These are phyloP conservation scores for Notolabrus celidotus DNA, from an alignment of 2,797 vertebrate genomes.

Conservation along the genomic window DNA sequence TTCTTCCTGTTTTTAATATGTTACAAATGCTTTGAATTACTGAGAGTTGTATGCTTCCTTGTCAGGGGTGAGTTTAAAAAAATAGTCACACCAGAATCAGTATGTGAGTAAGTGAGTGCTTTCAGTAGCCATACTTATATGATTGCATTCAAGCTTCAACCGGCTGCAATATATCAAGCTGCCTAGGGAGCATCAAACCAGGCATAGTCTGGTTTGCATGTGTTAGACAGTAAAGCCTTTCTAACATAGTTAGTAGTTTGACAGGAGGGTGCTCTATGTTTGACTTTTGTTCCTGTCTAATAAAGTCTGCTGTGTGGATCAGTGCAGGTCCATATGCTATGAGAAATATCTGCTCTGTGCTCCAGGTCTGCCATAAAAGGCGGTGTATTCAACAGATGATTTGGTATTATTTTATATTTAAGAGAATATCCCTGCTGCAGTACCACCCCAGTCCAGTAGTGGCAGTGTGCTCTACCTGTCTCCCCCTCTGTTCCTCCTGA, in stretches of 20 bases:
- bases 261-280: conserved; percentile 14
- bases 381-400: conserved; percentile 3
- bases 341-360: conserved; percentile 22
- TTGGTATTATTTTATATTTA: conserved; percentile 8
- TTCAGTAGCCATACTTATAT: conserved; percentile 19
- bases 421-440: conserved; percentile 60
- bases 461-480: conserved; percentile 85
- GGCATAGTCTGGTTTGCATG: conserved; percentile 23
- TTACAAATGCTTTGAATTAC: background rate
- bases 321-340: conserved; percentile 11
- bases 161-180: conserved; percentile 34
- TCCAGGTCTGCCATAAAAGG: conserved; percentile 3
- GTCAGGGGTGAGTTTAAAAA: conserved; percentile 17
- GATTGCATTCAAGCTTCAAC: conserved; percentile 23
- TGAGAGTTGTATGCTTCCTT: background rate
- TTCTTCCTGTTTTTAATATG: background rate
- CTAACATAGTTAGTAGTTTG: conserved; percentile 43
- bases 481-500: conserved; percentile 77
- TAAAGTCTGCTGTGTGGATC: background rate
- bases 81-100: conserved; percentile 29
- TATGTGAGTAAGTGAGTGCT: conserved; percentile 21
- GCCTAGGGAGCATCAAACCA: conserved; percentile 45
- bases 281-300: conserved; percentile 8
- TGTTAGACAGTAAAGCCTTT: conserved; percentile 33
- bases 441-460: conserved; percentile 77